Evolutionary conservation across 2,888 invertebrate species (phyloP), one percentile per base, ranked within the genome.

Genomic region (Phania funesta): DNA sequence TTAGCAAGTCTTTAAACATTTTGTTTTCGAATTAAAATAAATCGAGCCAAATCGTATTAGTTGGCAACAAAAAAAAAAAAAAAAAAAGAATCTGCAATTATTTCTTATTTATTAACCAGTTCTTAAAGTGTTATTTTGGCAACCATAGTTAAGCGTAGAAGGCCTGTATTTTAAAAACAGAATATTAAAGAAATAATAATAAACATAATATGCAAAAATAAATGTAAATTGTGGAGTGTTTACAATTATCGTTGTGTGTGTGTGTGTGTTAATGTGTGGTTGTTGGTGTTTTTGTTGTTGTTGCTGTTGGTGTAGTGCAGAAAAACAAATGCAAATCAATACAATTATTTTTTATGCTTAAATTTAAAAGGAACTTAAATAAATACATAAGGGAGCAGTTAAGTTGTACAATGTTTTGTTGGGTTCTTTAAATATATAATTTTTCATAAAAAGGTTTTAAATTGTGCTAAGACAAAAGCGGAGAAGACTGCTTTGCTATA

Each of bases 151-250:
- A 68, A 68, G 60, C 60, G 60, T 68, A 52, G 52, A 68, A 41
- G 58, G 29, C 11, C 29, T 50, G 22, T 41, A 11, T 52, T 44
- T 24, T 20, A 41, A 67, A 52, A 50, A 26, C 35, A 35, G 22
- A 16, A 64, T 22, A 71, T 46, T 50, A 18, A 65, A 54, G 3
- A 56, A 48, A 65, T 62, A 29, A 71, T 58, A 35, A 50, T 75
- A 71, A 71, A 77, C 54, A 54, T 73, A 81, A 81, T 56, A 68
- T 71, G 46, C 77, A 73, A 77, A 64, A 35, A 35, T 76, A 76
- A 67, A 29, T 50, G 22, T 67, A 32, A 46, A 54, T 48, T 22
- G 62, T 52, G 26, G 18, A 13, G 16, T 24, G 20, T 70, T 56
- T 71, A 70, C 44, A 62, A 54, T 46, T 48, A 22, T 56, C 56